A percentile compares a stretch with the other conserved stretches of the same genome.
These are phyloP conservation scores for Cylas formicarius DNA, from an alignment of 1,140 invertebrate species.

Conservation along the genomic window DNA sequence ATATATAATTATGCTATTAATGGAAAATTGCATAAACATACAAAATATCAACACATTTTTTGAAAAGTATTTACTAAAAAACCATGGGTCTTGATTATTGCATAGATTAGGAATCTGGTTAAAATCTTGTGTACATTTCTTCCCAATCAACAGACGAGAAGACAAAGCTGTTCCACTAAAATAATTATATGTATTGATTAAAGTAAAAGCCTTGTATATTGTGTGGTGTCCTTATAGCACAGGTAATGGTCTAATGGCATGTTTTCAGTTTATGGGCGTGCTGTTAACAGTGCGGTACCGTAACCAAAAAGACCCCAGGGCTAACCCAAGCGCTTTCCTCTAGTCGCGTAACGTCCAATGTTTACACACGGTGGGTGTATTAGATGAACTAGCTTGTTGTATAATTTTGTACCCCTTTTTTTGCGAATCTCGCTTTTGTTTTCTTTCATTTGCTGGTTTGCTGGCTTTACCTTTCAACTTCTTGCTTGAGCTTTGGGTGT, in stretches of 20 bases:
- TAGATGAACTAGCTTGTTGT: slow-evolving; percentile 6
- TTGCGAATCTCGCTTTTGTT: slow-evolving; percentile 4
- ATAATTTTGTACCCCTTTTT: background rate
- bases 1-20: too few species aligned
- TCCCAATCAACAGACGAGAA: too few species aligned
- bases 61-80: too few species aligned
- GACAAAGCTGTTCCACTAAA: too few species aligned
- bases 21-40: too few species aligned
- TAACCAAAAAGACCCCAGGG: slow-evolving; percentile 94
- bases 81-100: too few species aligned
- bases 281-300: slow-evolving; percentile 94
- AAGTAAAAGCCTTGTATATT: slow-evolving; percentile 16
- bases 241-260: slow-evolving; percentile 35
- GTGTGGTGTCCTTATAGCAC: slow-evolving; percentile 5
- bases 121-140: too few species aligned
- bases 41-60: too few species aligned
- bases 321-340: slow-evolving; percentile 93
- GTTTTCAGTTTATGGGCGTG: slow-evolving; percentile 88
- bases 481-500: background rate
- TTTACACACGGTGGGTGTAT: slow-evolving; percentile 41
- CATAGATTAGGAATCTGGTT: too few species aligned
- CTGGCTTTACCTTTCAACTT: background rate
- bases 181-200: background rate
- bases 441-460: background rate
- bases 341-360: slow-evolving; percentile 52